A percentile compares a stretch with the other conserved stretches of the same genome.
Evolutionary conservation across 2,113 vertebrate species (phyloP).

Genomic region (Ariopsis seemanni): DNA sequence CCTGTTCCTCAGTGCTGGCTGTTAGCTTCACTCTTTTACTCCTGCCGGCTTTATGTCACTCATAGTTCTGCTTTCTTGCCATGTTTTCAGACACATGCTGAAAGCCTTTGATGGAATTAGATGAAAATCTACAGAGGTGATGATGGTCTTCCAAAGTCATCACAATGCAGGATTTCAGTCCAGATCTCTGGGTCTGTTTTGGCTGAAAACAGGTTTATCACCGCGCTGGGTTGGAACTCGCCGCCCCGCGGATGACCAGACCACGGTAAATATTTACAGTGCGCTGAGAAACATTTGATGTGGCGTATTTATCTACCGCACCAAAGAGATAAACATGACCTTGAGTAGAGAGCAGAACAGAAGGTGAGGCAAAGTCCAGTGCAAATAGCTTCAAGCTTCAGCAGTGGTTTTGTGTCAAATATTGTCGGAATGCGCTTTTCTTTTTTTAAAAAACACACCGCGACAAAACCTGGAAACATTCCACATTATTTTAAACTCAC

Average conservation of each 20-base stretch:
- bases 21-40: neutral
- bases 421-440: neutral
- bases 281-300: slow-evolving; percentile 27
- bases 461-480: neutral
- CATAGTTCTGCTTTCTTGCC: neutral
- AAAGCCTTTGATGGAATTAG: slow-evolving; percentile 17
- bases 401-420: neutral
- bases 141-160: neutral
- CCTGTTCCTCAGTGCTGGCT: slow-evolving; percentile 26
- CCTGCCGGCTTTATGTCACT: slow-evolving; percentile 18
- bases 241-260: slow-evolving; percentile 21
- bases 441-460: neutral
- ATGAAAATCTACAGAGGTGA: slow-evolving; percentile 7
- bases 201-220: slow-evolving; percentile 14
- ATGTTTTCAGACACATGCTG: slow-evolving; percentile 3
- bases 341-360: slow-evolving; percentile 11
- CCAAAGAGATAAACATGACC: slow-evolving; percentile 48
- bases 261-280: slow-evolving; percentile 56
- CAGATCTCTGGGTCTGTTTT: slow-evolving; percentile 21
- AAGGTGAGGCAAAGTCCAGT: slow-evolving; percentile 18
- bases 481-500: neutral
- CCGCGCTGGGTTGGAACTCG: neutral
- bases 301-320: slow-evolving; percentile 55
- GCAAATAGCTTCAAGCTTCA: neutral
- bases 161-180: slow-evolving; percentile 6